Percentiles rank a stretch among this genome's conserved stretches.
Evolutionary conservation across 2,113 vertebrate species (phyloP).

Genomic region (Oreocharis arfaki): DNA sequence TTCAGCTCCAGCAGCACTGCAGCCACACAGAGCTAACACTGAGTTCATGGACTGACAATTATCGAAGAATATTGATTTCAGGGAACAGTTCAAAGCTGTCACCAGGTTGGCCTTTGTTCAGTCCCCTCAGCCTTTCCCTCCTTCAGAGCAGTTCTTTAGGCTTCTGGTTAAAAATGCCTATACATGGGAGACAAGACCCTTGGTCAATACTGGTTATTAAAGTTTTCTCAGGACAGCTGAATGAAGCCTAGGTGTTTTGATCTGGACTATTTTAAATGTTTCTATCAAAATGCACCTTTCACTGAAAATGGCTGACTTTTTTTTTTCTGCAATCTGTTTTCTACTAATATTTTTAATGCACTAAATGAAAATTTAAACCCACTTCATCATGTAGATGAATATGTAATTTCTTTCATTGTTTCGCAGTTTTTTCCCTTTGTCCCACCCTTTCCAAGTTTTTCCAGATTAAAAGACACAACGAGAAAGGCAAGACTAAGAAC

Average conservation of each 20-base stretch:
- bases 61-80: not conserved
- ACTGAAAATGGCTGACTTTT: not conserved
- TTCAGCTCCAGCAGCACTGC: not conserved
- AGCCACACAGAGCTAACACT: rapidly evolving
- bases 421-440: not conserved
- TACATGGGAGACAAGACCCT: rapidly evolving
- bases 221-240: not conserved
- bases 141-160: not conserved
- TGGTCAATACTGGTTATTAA: not conserved
- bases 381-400: not conserved
- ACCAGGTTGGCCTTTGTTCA: not conserved
- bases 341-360: not conserved
- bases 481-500: not conserved
- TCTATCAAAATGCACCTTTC: not conserved
- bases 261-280: not conserved
- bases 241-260: not conserved
- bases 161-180: not conserved
- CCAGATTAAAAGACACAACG: not conserved
- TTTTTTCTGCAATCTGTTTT: not conserved
- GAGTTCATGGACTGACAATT: rapidly evolving
- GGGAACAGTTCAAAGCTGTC: not conserved
- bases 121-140: not conserved
- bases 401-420: not conserved
- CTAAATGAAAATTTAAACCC: not conserved
- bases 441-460: not conserved